A percentile compares a stretch with the other conserved stretches of the same genome.
phyloP scores from a whole-genome alignment of 2,797 vertebrate species.

The Alfaro cultratus region DNA sequence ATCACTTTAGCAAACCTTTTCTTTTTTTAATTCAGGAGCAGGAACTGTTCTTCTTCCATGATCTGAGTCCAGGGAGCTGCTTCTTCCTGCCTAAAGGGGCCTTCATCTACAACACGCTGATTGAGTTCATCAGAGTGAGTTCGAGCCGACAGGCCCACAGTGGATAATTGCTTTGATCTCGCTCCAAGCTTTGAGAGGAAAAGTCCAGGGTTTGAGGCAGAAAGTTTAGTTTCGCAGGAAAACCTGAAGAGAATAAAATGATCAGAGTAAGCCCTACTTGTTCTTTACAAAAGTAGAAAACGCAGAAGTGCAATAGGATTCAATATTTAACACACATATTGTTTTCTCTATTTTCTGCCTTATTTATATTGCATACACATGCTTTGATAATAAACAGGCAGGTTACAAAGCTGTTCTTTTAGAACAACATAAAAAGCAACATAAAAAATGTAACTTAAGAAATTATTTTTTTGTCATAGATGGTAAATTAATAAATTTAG shows the following conservation, averaged over 20 bases:
- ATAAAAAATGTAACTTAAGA: neutral
- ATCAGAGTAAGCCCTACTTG: neutral
- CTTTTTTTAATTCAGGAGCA: conserved; percentile 84
- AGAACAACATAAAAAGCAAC: neutral
- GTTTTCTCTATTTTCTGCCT: neutral
- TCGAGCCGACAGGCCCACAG: conserved; percentile 12
- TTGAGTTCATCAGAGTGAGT: conserved; percentile 95
- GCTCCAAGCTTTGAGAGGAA: conserved; percentile 19
- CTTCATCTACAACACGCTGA: conserved; percentile 92
- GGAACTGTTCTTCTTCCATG: conserved; percentile 98
- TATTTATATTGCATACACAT: neutral
- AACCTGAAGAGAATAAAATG: conserved; percentile 1
- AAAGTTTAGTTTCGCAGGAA: conserved; percentile 26
- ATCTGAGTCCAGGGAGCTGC: conserved; percentile 97
- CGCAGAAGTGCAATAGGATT: neutral
- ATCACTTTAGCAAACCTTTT: conserved; percentile 5
- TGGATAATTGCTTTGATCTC: conserved; percentile 34
- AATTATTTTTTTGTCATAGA: neutral
- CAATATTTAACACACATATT: neutral
- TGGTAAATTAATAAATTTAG: neutral
- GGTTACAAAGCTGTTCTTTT: neutral
- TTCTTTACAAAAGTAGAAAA: neutral
- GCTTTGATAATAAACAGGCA: neutral
- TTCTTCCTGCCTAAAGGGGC: conserved; percentile 98
- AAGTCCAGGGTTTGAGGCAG: conserved; percentile 9